A percentile compares a stretch with the other conserved stretches of the same genome.
These are phyloP conservation scores for Trichopoda pennipes DNA, from an alignment of 2,888 invertebrate genomes.

Conservation along the genomic window DNA sequence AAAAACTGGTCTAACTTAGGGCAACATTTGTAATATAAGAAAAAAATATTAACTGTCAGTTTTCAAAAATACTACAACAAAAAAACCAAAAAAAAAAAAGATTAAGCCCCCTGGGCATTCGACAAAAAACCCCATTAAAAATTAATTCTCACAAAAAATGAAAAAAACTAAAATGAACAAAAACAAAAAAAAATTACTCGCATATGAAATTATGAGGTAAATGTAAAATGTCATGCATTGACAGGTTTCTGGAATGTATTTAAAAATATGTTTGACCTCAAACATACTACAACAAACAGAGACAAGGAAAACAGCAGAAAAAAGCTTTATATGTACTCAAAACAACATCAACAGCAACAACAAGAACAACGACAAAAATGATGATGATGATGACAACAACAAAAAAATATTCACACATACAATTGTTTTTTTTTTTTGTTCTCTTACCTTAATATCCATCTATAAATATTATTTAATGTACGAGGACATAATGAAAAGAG, in stretches of 20 bases:
- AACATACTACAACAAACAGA: conserved; percentile 64
- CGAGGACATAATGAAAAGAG: conserved; percentile 1
- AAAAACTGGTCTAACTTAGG: conserved; percentile 56
- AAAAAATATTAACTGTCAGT: conserved; percentile 78
- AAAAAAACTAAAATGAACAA: conserved; percentile 49
- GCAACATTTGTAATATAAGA: conserved; percentile 60
- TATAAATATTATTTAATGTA: neutral
- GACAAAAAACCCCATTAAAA: conserved; percentile 75
- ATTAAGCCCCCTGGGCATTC: conserved; percentile 64
- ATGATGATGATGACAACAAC: conserved; percentile 51
- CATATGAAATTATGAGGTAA: conserved; percentile 74
- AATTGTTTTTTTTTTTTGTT: conserved; percentile 11
- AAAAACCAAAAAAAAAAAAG: conserved; percentile 73
- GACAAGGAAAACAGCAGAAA: conserved; percentile 17
- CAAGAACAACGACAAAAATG: conserved; percentile 39
- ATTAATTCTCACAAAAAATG: conserved; percentile 76
- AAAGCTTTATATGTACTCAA: conserved; percentile 37
- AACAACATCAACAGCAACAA: conserved; percentile 48
- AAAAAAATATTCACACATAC: conserved; percentile 55
- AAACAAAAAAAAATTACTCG: conserved; percentile 46
- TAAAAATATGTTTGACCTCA: conserved; percentile 71
- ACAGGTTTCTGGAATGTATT: conserved; percentile 72
- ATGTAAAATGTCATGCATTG: conserved; percentile 79
- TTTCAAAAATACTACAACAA: conserved; percentile 72
- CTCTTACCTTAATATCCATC: conserved; percentile 28